phyloP scores from a whole-genome alignment of 2,797 vertebrate species.

The Pseudochaenichthys georgianus region DNA sequence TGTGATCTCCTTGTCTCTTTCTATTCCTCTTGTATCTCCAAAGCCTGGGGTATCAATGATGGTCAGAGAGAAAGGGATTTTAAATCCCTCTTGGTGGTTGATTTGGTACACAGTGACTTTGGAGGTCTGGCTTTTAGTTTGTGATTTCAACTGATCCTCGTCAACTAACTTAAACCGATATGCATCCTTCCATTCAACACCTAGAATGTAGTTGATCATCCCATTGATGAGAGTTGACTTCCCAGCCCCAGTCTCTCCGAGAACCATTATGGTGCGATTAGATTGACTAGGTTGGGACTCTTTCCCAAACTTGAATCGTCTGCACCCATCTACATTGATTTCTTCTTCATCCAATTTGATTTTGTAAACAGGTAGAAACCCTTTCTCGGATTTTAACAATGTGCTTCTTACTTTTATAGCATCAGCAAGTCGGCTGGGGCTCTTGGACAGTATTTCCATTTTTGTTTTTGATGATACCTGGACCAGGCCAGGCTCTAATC shows the following conservation, averaged over 20 bases:
- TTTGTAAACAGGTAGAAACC: not conserved
- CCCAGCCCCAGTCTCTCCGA: constrained; percentile 43
- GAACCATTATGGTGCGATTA: constrained; percentile 42
- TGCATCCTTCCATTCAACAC: constrained; percentile 51
- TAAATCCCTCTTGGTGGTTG: constrained; percentile 27
- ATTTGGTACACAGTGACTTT: constrained; percentile 59
- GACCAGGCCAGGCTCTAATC: not conserved
- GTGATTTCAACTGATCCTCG: constrained; percentile 38
- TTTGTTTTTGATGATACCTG: not conserved
- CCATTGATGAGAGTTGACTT: constrained; percentile 31
- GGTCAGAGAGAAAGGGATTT: constrained; percentile 50
- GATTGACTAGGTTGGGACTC: rapidly evolving
- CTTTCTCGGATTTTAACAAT: rapidly evolving
- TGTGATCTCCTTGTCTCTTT: not conserved
- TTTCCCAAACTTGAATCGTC: constrained; percentile 7
- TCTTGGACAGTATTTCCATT: no score
- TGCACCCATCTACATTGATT: not conserved
- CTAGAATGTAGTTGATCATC: constrained; percentile 64
- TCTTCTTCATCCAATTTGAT: not conserved
- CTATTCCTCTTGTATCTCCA: constrained; percentile 10
- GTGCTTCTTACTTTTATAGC: not conserved
- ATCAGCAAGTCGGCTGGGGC: not conserved
- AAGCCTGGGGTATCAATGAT: constrained; percentile 57
- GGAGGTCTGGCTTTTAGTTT: constrained; percentile 52
- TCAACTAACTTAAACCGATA: constrained; percentile 43